Conservation (phyloP, 2,888 invertebrate species). For the Archaeoteleia sp. region DNA sequence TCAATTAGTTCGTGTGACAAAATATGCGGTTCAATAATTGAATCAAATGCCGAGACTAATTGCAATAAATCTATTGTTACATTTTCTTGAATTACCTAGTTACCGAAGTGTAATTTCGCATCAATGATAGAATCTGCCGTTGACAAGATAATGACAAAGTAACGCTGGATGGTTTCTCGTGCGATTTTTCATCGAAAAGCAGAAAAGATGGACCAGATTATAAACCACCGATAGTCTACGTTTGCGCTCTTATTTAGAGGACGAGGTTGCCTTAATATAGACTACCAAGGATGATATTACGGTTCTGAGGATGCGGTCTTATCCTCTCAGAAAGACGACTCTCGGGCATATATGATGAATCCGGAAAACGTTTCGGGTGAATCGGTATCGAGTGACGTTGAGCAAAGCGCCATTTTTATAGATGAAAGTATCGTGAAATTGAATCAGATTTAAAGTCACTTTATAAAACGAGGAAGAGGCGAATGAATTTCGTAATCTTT, state of each 20-base stretch:
- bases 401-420: background rate
- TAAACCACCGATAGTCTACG: conserved; percentile 9
- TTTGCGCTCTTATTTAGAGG: conserved; percentile 26
- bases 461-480: too few relatives aligned
- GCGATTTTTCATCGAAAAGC: conserved; percentile 3
- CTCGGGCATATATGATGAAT: background rate
- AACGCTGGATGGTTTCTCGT: conserved; percentile 10
- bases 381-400: background rate
- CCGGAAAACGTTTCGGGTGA: background rate
- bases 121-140: background rate
- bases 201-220: conserved; percentile 14
- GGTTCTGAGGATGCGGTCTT: conserved; percentile 10
- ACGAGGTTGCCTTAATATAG: conserved; percentile 7
- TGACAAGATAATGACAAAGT: conserved; percentile 14
- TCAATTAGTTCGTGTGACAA: too few relatives aligned
- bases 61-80: background rate
- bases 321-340: background rate
- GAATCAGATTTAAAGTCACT: background rate
- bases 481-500: too few relatives aligned
- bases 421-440: background rate
- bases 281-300: conserved; percentile 24
- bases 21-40: too few relatives aligned
- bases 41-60: too few relatives aligned
- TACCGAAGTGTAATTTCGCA: background rate
- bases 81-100: background rate